phyloP scores from a whole-genome alignment of 2,113 vertebrate species.

The Muscicapa adusta region DNA sequence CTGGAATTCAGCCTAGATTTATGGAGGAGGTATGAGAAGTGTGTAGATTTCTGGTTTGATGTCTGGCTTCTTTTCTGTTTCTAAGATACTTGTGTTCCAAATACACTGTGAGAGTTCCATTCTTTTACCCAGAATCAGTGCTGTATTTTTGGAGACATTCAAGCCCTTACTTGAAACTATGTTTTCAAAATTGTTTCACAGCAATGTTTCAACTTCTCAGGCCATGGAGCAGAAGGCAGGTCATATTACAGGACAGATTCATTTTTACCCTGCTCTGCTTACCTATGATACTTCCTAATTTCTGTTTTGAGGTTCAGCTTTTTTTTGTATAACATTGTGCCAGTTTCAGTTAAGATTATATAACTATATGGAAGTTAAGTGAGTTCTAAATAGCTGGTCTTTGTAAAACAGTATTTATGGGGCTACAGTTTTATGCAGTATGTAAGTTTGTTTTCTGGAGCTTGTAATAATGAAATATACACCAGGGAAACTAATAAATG shows the following conservation, averaged over 20 bases:
- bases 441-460: neutral
- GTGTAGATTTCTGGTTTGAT: neutral
- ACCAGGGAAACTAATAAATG: neutral
- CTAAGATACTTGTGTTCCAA: neutral
- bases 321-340: neutral
- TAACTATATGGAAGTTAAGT: neutral
- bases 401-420: neutral
- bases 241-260: fast-evolving
- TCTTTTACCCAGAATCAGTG: neutral
- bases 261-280: neutral
- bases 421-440: neutral
- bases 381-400: neutral
- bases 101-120: neutral
- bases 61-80: neutral
- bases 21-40: neutral
- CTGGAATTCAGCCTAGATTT: neutral
- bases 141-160: neutral
- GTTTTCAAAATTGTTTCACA: neutral
- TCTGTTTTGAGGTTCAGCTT: neutral
- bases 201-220: neutral
- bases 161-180: neutral
- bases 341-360: neutral
- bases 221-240: neutral
- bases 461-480: neutral
- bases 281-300: neutral